phyloP scores from a whole-genome alignment of 2,888 invertebrate genomes.

The Drosophila fungiperda region DNA sequence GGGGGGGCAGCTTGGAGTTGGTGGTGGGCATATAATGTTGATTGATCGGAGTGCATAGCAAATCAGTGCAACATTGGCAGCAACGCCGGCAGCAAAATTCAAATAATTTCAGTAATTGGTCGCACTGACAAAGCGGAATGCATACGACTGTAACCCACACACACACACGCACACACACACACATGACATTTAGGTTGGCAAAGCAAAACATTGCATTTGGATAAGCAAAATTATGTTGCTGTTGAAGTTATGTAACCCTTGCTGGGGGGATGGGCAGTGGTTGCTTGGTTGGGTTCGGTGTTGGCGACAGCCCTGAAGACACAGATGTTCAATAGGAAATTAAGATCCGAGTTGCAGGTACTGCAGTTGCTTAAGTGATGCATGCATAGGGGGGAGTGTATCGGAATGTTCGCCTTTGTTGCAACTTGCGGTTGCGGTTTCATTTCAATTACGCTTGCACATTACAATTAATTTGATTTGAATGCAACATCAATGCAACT shows the following conservation, averaged over 20 bases:
- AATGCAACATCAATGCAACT: background rate
- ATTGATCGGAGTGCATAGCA: slow-evolving; percentile 53
- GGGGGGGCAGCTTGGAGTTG: background rate
- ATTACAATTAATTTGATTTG: background rate
- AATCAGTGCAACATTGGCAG: slow-evolving; percentile 41
- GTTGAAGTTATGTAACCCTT: background rate
- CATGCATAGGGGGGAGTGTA: background rate
- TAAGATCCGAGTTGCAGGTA: slow-evolving; percentile 39
- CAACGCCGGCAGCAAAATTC: slow-evolving; percentile 39
- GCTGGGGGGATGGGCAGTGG: background rate
- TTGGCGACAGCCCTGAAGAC: background rate
- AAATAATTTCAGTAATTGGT: slow-evolving; percentile 65
- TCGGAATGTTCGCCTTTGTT: background rate
- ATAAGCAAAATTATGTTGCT: slow-evolving; percentile 61
- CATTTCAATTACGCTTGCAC: slow-evolving; percentile 12
- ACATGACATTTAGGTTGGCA: slow-evolving; percentile 10
- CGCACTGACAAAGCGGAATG: slow-evolving; percentile 50
- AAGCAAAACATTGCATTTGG: slow-evolving; percentile 57
- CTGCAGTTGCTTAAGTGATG: slow-evolving; percentile 16
- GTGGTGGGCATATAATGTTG: slow-evolving; percentile 15
- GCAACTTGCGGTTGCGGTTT: slow-evolving; percentile 23
- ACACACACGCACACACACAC: slow-evolving; percentile 4
- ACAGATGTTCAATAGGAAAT: slow-evolving; percentile 47
- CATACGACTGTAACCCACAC: slow-evolving; percentile 1
- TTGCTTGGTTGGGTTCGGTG: background rate